Evolutionary conservation across 1,140 invertebrate species (phyloP), one percentile per base, ranked within the genome.

Genomic region (Bombus waltoni): DNA sequence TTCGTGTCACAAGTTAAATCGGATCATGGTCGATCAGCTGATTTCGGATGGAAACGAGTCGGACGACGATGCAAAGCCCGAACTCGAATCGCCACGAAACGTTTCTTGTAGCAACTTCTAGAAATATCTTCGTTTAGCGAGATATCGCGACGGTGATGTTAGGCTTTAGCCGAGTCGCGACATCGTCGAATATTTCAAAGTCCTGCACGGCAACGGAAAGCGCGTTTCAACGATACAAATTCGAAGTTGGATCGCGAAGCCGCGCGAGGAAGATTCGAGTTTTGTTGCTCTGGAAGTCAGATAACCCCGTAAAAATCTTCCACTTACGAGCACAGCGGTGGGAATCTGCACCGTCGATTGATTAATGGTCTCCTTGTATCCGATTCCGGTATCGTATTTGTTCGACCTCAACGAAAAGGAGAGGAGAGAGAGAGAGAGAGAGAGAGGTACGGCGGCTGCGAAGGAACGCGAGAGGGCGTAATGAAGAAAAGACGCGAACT

Each of bases 311-410:
- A 87, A 92, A 92, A 92, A 92, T 92, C 84, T 92, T 92, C 91
- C 90, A 92, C 81, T 91, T 73, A 59, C 82, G 76, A 74, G 70
- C 66, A 53, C 18, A 8, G 47, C 47, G 47, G 47, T 53, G 47
- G 47, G 75, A 87, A 87, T 90, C 76, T 83, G 81, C 70, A 74
- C 72, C 81, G 81, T 76, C 70, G 89, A 77, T 74, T 92, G 91
- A 92, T 92, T 92, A 89, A 93, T 93, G 88, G 89, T 88, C 92
- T 93, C 91, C 91, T 92, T 92, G 90, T 92, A 92, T 92, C 90
- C 89, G 90, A 92, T 92, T 90, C 88, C 89, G 87, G 86, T 92
- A 92, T 92, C 91, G 82, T 88, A 87, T 91, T 86, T 88, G 88
- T 81, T 75, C 57, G 82, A 78, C 65, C 65, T 53, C 47, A 8